Evolutionary conservation across 2,113 vertebrate species (phyloP), one percentile per base, ranked within the genome.

Genomic region (Platichthys stellatus): DNA sequence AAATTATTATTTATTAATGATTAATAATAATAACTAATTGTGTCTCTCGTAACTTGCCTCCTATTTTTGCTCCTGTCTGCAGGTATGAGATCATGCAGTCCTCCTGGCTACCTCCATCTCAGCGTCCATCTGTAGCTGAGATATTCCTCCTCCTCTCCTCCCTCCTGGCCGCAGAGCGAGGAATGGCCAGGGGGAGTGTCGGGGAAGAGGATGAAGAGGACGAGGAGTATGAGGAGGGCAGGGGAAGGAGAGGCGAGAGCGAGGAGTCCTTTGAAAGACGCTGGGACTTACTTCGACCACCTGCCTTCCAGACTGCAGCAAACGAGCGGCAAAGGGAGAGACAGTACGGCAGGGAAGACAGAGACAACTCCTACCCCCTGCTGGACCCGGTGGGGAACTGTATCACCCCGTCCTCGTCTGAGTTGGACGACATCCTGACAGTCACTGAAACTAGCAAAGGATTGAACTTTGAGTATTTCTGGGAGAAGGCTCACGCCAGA

Each of bases 11-110:
- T 17, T 20, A 54, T n/a, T 54, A 9, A 15, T 53, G 51, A 23
- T 23, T 23, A 23, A 23, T 23, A 23, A 23, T 23, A 23, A 23
- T 23, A 23, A 23, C 23, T 40, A 31, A 63, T 40, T 66, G n/a
- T 76, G 23, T 78, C 70, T 60, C 17, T 73, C 51, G 8, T 54
- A 65, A 63, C 56, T 43, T 66, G 28, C 21, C n/a, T 64, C 15
- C n/a, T 59, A 38, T 57, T 8, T 35, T 49, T 47, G 68, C 51
- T 72, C 58, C 54, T 80, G 63, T 70, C 61, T 26, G 60, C 82
- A 97, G 97, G 97, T 97, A 97, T 62, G 96, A 98, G 83, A 96
- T 97, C 81, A 95, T 98, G 95, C 97, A 97, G 92, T 97, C 96
- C 10, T 97, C 96, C 88, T 98, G 96, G 96, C 90, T 96, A 35